Conservation (phyloP, 2,797 vertebrate genomes). For the Acrossocheilus fasciatus region DNA sequence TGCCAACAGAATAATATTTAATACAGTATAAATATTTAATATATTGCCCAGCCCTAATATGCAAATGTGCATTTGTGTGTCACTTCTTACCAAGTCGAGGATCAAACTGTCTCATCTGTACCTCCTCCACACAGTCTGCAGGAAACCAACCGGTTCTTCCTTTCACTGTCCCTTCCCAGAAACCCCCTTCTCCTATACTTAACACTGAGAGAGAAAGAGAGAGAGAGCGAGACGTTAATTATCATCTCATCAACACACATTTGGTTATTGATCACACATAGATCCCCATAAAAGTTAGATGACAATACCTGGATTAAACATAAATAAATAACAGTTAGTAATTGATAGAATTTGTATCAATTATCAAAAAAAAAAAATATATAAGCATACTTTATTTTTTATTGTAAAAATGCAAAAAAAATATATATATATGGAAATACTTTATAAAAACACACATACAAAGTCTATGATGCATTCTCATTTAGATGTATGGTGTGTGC, state of each 20-base stretch:
- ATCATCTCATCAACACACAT: background rate
- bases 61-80: slow-evolving; percentile 21
- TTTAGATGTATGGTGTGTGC: background rate
- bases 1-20: background rate
- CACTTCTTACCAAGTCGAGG: slow-evolving; percentile 87
- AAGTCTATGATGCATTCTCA: background rate
- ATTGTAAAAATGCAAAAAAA: background rate
- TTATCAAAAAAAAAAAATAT: too few relatives aligned
- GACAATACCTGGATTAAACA: background rate
- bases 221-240: slow-evolving; percentile 44
- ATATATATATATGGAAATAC: background rate
- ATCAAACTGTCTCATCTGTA: slow-evolving; percentile 96
- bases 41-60: background rate
- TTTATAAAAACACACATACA: background rate
- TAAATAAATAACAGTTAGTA: background rate
- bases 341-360: background rate
- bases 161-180: slow-evolving; percentile 90
- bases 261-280: background rate
- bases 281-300: background rate
- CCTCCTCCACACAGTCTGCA: slow-evolving; percentile 89
- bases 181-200: slow-evolving; percentile 89
- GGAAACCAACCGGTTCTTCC: slow-evolving; percentile 91
- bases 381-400: background rate
- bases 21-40: background rate
- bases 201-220: slow-evolving; percentile 75